phyloP scores from a whole-genome alignment of 2,797 vertebrate species.

The Fringilla coelebs region DNA sequence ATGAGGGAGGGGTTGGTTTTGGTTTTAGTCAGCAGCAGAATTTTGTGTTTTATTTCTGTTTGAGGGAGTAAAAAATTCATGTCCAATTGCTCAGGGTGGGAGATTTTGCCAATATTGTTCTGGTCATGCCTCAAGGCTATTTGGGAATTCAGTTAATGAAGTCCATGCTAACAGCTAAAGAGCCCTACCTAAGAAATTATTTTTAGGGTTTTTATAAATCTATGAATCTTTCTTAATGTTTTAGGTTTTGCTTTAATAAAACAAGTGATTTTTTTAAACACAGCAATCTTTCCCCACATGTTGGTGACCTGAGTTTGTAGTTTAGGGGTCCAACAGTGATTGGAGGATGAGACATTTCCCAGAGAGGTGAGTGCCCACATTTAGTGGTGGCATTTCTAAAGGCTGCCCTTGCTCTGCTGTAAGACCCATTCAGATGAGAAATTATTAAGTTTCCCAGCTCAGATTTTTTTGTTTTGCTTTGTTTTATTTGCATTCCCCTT shows the following conservation, averaged over 20 bases:
- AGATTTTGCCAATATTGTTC: neutral
- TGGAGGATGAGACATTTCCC: neutral
- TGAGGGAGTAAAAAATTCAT: slow-evolving; percentile 6
- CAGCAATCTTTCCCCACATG: neutral
- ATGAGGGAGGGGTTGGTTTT: neutral
- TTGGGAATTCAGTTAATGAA: neutral
- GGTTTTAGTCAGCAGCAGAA: neutral
- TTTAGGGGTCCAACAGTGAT: neutral
- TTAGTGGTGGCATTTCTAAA: neutral
- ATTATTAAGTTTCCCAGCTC: neutral
- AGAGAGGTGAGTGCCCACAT: neutral
- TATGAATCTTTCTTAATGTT: neutral
- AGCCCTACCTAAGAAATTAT: neutral
- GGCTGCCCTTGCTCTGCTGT: neutral
- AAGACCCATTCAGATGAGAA: neutral
- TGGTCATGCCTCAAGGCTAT: neutral
- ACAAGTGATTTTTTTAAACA: neutral
- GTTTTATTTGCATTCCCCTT: neutral
- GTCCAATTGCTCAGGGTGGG: neutral
- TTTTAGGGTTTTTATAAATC: neutral
- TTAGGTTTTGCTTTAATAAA: neutral
- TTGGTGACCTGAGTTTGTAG: neutral
- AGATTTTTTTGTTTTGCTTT: neutral
- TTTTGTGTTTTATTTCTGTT: neutral
- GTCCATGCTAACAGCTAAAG: neutral